These are phyloP conservation scores for Leptura quadrifasciata DNA, from an alignment of 2,888 invertebrate genomes.

Conservation along the genomic window DNA sequence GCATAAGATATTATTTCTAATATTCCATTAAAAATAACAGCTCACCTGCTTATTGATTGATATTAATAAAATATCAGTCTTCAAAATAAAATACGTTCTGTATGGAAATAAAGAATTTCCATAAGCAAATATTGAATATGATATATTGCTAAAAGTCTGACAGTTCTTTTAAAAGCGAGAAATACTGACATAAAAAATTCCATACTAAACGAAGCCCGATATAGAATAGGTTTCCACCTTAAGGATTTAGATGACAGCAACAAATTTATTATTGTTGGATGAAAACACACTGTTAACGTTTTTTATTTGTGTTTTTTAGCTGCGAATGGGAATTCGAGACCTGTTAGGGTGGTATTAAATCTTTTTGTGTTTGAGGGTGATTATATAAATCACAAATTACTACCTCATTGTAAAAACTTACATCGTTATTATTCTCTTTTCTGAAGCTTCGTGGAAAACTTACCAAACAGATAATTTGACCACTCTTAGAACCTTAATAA, in stretches of 20 bases:
- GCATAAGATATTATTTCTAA: neutral
- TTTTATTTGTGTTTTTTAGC: slow-evolving; percentile 11
- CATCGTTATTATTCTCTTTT: neutral
- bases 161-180: slow-evolving; percentile 29
- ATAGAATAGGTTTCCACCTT: slow-evolving; percentile 28
- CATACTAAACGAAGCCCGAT: slow-evolving; percentile 15
- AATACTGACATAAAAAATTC: slow-evolving; percentile 22
- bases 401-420: neutral
- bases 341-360: neutral
- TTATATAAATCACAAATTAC: slow-evolving; percentile 1
- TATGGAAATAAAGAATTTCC: slow-evolving; percentile 25
- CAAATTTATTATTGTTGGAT: slow-evolving; percentile 24
- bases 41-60: slow-evolving; percentile 13
- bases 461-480: neutral
- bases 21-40: neutral
- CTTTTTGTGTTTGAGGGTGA: slow-evolving; percentile 14
- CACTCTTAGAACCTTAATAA: neutral
- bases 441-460: neutral
- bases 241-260: slow-evolving; percentile 28
- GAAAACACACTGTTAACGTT: slow-evolving; percentile 16
- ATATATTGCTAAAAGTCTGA: slow-evolving; percentile 31
- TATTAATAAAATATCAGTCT: slow-evolving; percentile 12
- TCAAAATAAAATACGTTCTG: slow-evolving; percentile 11
- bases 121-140: slow-evolving; percentile 23
- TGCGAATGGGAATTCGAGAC: neutral